These are phyloP conservation scores for Pseudopleuronectes americanus DNA, from an alignment of 2,797 vertebrate species.

Conservation along the genomic window DNA sequence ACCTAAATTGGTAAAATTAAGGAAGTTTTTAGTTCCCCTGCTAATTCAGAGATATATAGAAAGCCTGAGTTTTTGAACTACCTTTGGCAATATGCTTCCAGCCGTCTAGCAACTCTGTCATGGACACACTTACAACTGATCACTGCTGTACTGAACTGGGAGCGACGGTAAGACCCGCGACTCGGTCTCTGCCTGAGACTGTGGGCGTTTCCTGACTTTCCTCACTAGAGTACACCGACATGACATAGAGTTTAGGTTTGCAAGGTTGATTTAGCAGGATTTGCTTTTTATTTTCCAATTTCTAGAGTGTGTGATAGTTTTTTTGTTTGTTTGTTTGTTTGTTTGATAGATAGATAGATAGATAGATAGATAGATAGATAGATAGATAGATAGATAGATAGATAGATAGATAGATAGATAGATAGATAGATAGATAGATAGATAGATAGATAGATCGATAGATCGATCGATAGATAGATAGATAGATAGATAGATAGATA, in stretches of 20 bases:
- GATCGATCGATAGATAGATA: too few relatives aligned
- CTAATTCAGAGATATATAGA: conserved; percentile 87
- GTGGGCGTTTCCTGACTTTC: conserved; percentile 74
- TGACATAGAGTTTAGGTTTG: conserved; percentile 13
- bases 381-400: too few relatives aligned
- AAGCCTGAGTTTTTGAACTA: conserved; percentile 81
- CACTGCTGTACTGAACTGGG: conserved; percentile 25
- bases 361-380: too few relatives aligned
- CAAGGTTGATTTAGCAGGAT: conserved; percentile 4
- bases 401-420: too few relatives aligned
- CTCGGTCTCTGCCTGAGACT: conserved; percentile 25
- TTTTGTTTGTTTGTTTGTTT: not conserved
- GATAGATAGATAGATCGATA: too few relatives aligned
- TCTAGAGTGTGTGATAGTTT: not conserved
- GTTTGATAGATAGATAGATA: too few relatives aligned
- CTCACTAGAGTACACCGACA: conserved; percentile 8
- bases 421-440: too few relatives aligned
- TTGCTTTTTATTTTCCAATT: not conserved
- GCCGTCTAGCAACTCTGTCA: conserved; percentile 59
- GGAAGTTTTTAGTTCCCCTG: conserved; percentile 90
- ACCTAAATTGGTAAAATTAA: conserved; percentile 86
- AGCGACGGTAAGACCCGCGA: conserved; percentile 59
- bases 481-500: too few relatives aligned
- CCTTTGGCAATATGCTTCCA: conserved; percentile 83
- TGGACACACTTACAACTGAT: conserved; percentile 46